Conservation (phyloP, 2,888 invertebrate genomes). For the Diarsia mendica region DNA sequence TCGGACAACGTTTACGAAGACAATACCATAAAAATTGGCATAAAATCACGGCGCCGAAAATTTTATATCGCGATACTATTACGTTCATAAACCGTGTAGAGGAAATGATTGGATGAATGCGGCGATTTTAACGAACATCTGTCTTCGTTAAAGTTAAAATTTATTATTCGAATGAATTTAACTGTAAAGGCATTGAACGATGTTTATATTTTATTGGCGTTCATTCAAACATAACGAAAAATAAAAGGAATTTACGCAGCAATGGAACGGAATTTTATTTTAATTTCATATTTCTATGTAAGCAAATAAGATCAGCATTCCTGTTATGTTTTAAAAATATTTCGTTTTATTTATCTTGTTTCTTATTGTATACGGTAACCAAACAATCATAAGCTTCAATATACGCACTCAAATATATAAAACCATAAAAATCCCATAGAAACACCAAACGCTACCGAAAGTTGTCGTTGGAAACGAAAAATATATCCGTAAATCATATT, state of each 20-base stretch:
- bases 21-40: constrained; percentile 88
- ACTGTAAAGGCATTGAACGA: constrained; percentile 50
- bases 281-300: constrained; percentile 15
- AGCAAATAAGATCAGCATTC: background rate
- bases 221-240: constrained; percentile 35
- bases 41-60: constrained; percentile 87
- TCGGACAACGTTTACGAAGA: constrained; percentile 87
- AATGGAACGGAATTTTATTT: constrained; percentile 16
- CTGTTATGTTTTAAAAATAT: constrained; percentile 10
- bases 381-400: constrained; percentile 19
- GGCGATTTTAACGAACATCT: constrained; percentile 69
- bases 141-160: constrained; percentile 50
- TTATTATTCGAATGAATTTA: constrained; percentile 55
- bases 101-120: constrained; percentile 78
- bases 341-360: background rate
- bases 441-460: constrained; percentile 53
- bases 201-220: constrained; percentile 50
- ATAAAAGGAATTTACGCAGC: constrained; percentile 26
- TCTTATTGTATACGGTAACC: background rate
- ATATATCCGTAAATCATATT: constrained; percentile 77
- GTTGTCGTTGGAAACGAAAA: constrained; percentile 67
- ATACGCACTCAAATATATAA: constrained; percentile 9
- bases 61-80: constrained; percentile 82
- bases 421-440: constrained; percentile 44
- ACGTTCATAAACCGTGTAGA: constrained; percentile 80